Evolutionary conservation across 2,888 invertebrate species (phyloP), one percentile per base, ranked within the genome.

Genomic region (Phengaris arion): DNA sequence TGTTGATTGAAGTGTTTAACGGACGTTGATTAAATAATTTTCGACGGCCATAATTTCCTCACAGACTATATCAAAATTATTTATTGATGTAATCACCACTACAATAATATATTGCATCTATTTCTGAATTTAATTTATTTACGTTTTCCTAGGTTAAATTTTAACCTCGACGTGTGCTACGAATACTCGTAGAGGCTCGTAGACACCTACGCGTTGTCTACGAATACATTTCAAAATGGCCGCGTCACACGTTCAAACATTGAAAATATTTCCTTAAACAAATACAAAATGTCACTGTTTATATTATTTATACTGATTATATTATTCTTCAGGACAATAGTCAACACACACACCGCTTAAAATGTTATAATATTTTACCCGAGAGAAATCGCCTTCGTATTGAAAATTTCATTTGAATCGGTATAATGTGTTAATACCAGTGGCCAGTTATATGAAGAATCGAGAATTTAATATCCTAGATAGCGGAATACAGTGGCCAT

Each of bases 391-490:
- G 35, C 12, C 35, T 22, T 4, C 10, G 15, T 22, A 12, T 64
- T 64, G 64, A 64, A 64, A 64, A 64, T 45, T 64, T 64, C 35
- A 64, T 64, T 45, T 6, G 35, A 64, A 64, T 64, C 35, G 35
- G 35, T 64, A 3, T 6, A 45, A 48, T 69, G 48, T n/a, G 69
- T 69, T n/a, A 69, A 69, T 69, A 69, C 4, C 8, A 69, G 48
- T 48, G 69, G n/a, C 13, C 48, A n/a, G 48, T 69, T 15, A 69
- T 69, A 69, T 69, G 48, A 69, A 69, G 15, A 69, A 48, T 48
- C 15, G 69, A 69, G 48, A 69, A 69, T 48, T 69, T 69, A 46
- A 69, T 69, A 69, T 48, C n/a, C 48, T 48, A 52, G 12, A 52
- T 52, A 64, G 64, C 35, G 69, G 46, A 69, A 48, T n/a, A 48